A percentile compares a stretch with the other conserved stretches of the same genome.
These are phyloP conservation scores for Brachypterus glaber DNA, from an alignment of 2,888 invertebrate genomes.

Conservation along the genomic window DNA sequence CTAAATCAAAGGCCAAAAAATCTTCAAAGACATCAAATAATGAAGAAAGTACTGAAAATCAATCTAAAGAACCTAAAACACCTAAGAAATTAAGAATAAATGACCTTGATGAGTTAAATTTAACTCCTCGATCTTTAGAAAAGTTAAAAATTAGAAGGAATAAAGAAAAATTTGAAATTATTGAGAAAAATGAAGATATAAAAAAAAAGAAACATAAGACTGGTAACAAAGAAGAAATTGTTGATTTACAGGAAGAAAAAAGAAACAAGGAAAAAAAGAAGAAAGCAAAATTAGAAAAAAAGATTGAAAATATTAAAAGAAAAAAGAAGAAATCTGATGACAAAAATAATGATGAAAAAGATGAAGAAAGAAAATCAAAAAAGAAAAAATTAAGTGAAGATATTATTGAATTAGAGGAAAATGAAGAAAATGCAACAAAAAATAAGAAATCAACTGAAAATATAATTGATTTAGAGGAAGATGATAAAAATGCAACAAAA, in stretches of 20 bases:
- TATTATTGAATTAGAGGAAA: no score
- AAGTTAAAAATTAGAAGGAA: no score
- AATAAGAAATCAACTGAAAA: no score
- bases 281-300: conserved; percentile 9
- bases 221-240: conserved; percentile 12
- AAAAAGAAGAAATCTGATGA: conserved; percentile 15
- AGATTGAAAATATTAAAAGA: conserved; percentile 9
- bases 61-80: conserved; percentile 1
- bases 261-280: conserved; percentile 5
- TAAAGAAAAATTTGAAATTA: no score
- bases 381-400: conserved; percentile 6
- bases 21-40: background rate
- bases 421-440: no score
- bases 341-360: conserved; percentile 11
- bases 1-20: background rate
- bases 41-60: background rate
- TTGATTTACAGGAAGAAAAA: conserved; percentile 10
- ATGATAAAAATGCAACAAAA: no score
- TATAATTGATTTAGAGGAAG: no score
- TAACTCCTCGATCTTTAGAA: no score
- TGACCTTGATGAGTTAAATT: no score
- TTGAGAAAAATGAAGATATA: conserved; percentile 2
- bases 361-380: conserved; percentile 2
- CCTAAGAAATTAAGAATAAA: no score
- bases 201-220: conserved; percentile 8